phyloP scores from a whole-genome alignment of 1,140 invertebrate genomes.

The Drosophila santomea region DNA sequence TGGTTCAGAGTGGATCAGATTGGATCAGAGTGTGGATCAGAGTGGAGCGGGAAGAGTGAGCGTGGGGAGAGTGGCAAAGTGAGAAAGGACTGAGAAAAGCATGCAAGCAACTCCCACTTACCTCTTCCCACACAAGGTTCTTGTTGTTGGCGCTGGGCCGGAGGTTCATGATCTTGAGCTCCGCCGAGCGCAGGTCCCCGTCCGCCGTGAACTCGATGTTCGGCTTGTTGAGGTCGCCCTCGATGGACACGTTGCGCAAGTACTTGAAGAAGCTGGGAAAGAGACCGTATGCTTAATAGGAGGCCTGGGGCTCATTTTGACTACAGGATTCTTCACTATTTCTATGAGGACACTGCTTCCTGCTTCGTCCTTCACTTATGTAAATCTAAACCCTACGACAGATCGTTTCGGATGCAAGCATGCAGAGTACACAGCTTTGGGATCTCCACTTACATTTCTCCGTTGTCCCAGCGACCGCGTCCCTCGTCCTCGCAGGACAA shows the following conservation, averaged over 20 bases:
- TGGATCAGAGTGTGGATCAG: background rate
- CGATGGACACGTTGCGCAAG: conserved; percentile 93
- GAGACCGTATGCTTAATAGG: background rate
- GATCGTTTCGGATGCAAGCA: too few species aligned
- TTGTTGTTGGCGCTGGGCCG: conserved; percentile 89
- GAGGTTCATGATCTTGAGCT: conserved; percentile 97
- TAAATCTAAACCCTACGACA: too few species aligned
- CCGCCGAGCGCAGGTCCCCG: conserved; percentile 93
- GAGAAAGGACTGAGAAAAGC: conserved; percentile 11
- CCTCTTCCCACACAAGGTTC: conserved; percentile 96
- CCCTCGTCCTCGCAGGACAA: conserved; percentile 87
- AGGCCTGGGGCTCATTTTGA: background rate
- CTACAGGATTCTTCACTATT: background rate
- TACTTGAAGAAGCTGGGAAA: conserved; percentile 88
- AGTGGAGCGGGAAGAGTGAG: conserved; percentile 17
- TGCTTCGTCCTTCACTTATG: too few species aligned
- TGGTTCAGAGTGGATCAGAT: conserved; percentile 1
- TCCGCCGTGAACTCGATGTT: conserved; percentile 95
- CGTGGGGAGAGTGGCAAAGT: conserved; percentile 21
- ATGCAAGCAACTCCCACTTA: conserved; percentile 85
- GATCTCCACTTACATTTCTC: conserved; percentile 74
- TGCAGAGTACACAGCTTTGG: background rate
- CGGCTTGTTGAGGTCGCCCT: conserved; percentile 91
- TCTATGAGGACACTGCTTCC: too few species aligned
- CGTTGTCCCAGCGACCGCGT: conserved; percentile 83